Evolutionary conservation across 1,140 invertebrate genomes (phyloP).

Genomic region (Drosophila pandora): DNA sequence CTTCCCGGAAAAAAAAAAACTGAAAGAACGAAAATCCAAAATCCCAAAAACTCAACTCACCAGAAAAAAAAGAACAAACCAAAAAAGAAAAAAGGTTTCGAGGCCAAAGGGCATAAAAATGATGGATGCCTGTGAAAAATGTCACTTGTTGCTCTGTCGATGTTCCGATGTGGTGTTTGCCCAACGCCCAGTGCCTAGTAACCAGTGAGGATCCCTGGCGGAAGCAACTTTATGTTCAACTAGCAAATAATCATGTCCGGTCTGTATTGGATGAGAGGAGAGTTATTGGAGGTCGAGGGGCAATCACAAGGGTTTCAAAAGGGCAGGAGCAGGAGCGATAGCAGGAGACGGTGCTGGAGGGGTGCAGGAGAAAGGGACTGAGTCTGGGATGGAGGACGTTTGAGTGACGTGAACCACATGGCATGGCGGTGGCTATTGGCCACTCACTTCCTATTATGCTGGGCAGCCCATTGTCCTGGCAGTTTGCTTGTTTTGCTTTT

Average conservation of each 20-base stretch:
- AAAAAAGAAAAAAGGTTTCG: slow-evolving; percentile 7
- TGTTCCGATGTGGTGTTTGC: slow-evolving; percentile 16
- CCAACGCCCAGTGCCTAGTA: not conserved
- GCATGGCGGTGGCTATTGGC: slow-evolving; percentile 37
- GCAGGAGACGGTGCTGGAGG: too few species aligned
- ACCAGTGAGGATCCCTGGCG: not conserved
- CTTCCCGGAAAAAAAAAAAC: slow-evolving; percentile 12
- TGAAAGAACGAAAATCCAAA: slow-evolving; percentile 9
- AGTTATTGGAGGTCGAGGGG: slow-evolving; percentile 36
- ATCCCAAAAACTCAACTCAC: not conserved
- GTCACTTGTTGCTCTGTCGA: slow-evolving; percentile 76
- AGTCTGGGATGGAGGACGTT: slow-evolving; percentile 19
- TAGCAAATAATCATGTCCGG: slow-evolving; percentile 81
- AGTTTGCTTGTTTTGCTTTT: slow-evolving; percentile 78
- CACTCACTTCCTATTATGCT: slow-evolving; percentile 35
- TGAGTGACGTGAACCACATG: slow-evolving; percentile 75
- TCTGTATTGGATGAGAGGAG: slow-evolving; percentile 26
- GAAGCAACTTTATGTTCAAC: slow-evolving; percentile 76
- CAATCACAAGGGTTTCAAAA: slow-evolving; percentile 35
- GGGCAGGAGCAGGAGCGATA: not conserved
- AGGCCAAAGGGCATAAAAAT: slow-evolving; percentile 62
- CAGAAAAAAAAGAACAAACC: slow-evolving; percentile 5
- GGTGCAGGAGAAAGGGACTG: not conserved
- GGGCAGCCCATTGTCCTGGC: slow-evolving; percentile 59
- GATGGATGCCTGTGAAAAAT: slow-evolving; percentile 77